phyloP scores from a whole-genome alignment of 2,797 vertebrate species.

The Enteromius unitaeniatus region DNA sequence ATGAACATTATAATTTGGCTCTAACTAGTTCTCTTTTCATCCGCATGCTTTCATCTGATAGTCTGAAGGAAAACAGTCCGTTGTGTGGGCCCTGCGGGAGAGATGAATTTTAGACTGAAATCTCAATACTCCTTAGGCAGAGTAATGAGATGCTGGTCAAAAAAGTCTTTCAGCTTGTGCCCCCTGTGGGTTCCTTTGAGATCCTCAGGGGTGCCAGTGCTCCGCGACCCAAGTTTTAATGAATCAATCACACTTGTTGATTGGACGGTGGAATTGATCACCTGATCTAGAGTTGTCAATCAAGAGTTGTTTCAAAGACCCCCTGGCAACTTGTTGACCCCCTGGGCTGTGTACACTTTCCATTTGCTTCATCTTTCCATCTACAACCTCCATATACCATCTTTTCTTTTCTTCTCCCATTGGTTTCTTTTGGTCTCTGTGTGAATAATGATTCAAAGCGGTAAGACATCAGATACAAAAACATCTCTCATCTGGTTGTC shows the following conservation, averaged over 20 bases:
- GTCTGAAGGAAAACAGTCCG: conserved; percentile 36
- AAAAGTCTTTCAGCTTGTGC: conserved; percentile 41
- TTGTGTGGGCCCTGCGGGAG: conserved; percentile 43
- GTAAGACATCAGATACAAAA: conserved; percentile 48
- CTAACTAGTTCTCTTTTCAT: conserved; percentile 44
- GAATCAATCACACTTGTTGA: conserved; percentile 56
- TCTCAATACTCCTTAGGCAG: conserved; percentile 23
- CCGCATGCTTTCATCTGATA: conserved; percentile 39
- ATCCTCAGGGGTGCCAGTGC: conserved; percentile 51
- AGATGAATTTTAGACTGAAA: conserved; percentile 46
- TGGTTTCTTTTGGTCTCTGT: conserved; percentile 30
- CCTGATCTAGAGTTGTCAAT: conserved; percentile 60
- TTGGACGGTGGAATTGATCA: conserved; percentile 55
- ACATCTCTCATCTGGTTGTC: conserved; percentile 49
- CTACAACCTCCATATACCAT: conserved; percentile 28
- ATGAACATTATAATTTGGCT: conserved; percentile 25
- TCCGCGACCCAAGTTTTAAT: conserved; percentile 56
- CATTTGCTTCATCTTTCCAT: conserved; percentile 35
- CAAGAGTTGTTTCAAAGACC: conserved; percentile 60
- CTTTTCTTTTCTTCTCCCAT: conserved; percentile 26
- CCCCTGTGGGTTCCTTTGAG: conserved; percentile 57
- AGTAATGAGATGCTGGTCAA: conserved; percentile 59
- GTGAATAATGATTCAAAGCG: conserved; percentile 57
- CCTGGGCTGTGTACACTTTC: conserved; percentile 53
- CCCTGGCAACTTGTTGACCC: conserved; percentile 51